Percentiles rank a stretch among this genome's conserved stretches.
phyloP scores from a whole-genome alignment of 2,113 vertebrate species.

The Eublepharis macularius region DNA sequence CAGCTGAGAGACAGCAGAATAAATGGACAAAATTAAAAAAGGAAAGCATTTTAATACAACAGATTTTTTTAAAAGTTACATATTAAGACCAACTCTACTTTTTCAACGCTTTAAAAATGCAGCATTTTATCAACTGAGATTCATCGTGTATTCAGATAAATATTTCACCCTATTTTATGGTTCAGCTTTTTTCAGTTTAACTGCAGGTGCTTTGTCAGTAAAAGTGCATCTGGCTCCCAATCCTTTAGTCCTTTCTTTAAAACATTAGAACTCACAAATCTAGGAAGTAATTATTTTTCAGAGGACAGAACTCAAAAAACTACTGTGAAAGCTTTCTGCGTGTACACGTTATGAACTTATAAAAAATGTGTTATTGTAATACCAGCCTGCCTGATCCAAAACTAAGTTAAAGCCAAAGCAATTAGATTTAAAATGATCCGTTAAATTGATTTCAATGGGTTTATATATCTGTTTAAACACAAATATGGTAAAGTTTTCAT shows the following conservation, averaged over 20 bases:
- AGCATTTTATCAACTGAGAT: not conserved
- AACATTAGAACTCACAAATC: not conserved
- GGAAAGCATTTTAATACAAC: not conserved
- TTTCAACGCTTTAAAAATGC: conserved; percentile 7
- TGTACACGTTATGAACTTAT: not conserved
- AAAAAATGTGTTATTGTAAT: not conserved
- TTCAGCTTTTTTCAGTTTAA: conserved; percentile 5
- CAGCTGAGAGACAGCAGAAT: no score
- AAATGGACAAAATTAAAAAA: not conserved
- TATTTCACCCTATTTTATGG: not conserved
- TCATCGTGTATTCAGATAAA: not conserved
- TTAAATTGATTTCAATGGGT: not conserved
- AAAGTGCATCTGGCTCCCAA: not conserved
- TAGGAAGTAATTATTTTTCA: not conserved
- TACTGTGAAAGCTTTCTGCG: not conserved
- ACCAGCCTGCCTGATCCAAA: not conserved
- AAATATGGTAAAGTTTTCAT: not conserved
- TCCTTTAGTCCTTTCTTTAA: not conserved
- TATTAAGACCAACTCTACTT: not conserved
- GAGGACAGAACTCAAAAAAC: not conserved
- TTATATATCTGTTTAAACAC: not conserved
- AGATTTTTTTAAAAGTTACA: not conserved
- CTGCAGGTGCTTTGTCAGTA: not conserved
- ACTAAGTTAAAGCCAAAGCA: not conserved
- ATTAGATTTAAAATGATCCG: not conserved